A percentile compares a stretch with the other conserved stretches of the same genome.
Evolutionary conservation across 2,888 invertebrate species (phyloP).

Genomic region (Arrhopalites spinosus): DNA sequence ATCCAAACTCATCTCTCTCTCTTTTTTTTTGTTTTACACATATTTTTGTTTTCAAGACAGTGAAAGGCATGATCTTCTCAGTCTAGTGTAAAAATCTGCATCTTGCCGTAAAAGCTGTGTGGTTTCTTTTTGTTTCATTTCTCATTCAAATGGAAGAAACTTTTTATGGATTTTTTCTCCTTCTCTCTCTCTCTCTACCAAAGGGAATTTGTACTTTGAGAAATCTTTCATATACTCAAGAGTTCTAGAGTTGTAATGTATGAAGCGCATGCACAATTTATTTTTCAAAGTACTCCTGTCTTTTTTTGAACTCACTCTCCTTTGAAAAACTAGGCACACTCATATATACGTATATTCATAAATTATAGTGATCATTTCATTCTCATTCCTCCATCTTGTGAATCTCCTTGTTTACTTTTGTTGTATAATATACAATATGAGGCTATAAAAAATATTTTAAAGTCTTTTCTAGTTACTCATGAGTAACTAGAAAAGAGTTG

Average conservation of each 20-base stretch:
- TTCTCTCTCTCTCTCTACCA: background rate
- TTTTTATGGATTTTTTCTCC: constrained; percentile 11
- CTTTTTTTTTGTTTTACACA: background rate
- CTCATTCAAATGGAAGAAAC: constrained; percentile 20
- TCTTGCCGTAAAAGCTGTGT: constrained; percentile 39
- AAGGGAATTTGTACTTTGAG: too few relatives aligned
- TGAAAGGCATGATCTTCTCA: constrained; percentile 30
- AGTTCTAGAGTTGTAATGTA: too few relatives aligned
- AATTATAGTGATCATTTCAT: background rate
- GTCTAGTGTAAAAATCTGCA: constrained; percentile 47
- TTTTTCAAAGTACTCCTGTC: background rate
- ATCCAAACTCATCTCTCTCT: background rate
- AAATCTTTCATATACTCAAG: background rate
- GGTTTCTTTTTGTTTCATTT: constrained; percentile 43
- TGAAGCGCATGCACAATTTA: too few relatives aligned
- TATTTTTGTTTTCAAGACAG: background rate
- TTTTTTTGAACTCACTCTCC: background rate
- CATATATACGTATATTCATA: constrained; percentile 2
- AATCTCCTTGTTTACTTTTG: too few relatives aligned
- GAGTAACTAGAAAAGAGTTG: too few relatives aligned
- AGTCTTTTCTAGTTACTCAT: too few relatives aligned
- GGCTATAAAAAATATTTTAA: too few relatives aligned
- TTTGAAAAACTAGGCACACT: too few relatives aligned
- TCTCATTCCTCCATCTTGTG: too few relatives aligned
- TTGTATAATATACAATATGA: too few relatives aligned